Percentiles rank a stretch among this genome's conserved stretches.
Evolutionary conservation across 2,113 vertebrate genomes (phyloP).

Genomic region (Columba livia): DNA sequence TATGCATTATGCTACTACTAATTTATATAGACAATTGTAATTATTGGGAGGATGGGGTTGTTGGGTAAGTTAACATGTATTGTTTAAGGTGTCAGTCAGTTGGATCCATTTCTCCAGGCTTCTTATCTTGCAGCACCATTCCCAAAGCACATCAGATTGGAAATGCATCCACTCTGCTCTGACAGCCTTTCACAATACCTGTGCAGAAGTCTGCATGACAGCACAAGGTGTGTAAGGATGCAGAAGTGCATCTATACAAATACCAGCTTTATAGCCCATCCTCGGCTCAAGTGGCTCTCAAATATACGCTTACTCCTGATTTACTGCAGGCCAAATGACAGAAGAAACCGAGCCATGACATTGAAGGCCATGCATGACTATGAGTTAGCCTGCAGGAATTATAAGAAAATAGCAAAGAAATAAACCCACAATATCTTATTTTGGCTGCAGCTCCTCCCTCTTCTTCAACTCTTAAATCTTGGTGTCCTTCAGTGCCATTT

Average conservation of each 20-base stretch:
- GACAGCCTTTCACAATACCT: not conserved
- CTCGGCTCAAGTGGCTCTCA: not conserved
- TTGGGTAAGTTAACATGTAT: not conserved
- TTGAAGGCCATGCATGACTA: not conserved
- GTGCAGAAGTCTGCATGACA: not conserved
- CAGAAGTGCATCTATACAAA: not conserved
- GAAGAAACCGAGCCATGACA: not conserved
- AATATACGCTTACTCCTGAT: not conserved
- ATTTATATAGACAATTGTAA: not conserved
- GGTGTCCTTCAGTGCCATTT: not conserved
- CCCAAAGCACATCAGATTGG: not conserved
- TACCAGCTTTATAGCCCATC: not conserved
- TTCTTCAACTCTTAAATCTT: not conserved
- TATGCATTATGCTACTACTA: rapidly evolving
- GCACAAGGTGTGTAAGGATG: not conserved
- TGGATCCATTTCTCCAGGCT: not conserved
- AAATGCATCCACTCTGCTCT: not conserved
- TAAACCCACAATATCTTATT: not conserved
- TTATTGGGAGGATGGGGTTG: not conserved
- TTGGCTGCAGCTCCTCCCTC: not conserved
- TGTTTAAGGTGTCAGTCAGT: not conserved
- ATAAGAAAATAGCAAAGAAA: not conserved
- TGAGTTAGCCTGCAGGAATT: not conserved
- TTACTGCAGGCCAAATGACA: not conserved
- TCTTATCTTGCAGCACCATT: not conserved